Conservation (phyloP, 2,888 invertebrate species). For the Chrysolina haemoptera region DNA sequence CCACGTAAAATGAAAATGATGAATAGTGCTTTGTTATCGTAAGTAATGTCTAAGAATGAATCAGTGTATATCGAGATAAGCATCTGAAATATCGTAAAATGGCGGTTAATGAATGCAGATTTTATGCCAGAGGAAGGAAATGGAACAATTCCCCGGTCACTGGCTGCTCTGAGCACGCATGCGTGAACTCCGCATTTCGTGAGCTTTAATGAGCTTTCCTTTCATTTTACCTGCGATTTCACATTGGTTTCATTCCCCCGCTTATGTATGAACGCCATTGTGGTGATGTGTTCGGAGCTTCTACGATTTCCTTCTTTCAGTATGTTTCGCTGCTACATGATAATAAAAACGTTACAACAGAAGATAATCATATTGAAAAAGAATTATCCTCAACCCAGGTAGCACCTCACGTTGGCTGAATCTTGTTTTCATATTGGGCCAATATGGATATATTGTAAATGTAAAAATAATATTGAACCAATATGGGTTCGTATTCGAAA, state of each 20-base stretch:
- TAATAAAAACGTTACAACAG: neutral
- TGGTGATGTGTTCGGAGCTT: conserved; percentile 26
- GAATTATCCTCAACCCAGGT: too few relatives aligned
- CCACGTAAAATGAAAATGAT: conserved; percentile 56
- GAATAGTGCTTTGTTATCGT: conserved; percentile 62
- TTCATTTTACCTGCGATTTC: conserved; percentile 31
- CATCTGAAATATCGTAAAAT: conserved; percentile 63
- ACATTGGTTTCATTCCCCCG: conserved; percentile 18
- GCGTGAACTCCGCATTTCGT: conserved; percentile 62
- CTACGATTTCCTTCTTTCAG: neutral
- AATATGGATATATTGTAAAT: too few relatives aligned
- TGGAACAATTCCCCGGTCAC: conserved; percentile 66
- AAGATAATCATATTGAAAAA: too few relatives aligned
- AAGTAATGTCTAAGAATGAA: conserved; percentile 60
- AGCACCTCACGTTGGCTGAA: too few relatives aligned
- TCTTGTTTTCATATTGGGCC: too few relatives aligned
- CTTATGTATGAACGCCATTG: conserved; percentile 19
- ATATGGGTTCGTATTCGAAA: too few relatives aligned
- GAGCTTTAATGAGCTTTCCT: conserved; percentile 55
- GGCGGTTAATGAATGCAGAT: conserved; percentile 64
- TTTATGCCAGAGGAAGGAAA: conserved; percentile 65
- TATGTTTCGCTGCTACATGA: neutral
- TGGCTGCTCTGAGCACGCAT: conserved; percentile 64
- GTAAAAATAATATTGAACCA: too few relatives aligned
- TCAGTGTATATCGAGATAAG: conserved; percentile 57